Evolutionary conservation across 2,888 invertebrate genomes (phyloP), one percentile per base, ranked within the genome.

Genomic region (Monopis laevigella): DNA sequence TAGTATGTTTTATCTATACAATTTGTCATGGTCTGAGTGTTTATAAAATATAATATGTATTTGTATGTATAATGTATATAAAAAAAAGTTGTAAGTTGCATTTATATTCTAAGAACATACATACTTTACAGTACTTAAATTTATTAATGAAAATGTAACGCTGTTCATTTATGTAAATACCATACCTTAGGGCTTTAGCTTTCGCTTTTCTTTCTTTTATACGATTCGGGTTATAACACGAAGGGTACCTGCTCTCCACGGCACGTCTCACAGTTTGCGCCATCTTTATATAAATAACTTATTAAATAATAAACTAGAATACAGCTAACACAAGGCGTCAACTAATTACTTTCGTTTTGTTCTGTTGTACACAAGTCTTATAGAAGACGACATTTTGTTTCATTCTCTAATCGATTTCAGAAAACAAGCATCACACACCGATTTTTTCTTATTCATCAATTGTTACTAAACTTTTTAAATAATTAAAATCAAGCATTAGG

Each of bases 171-270:
- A 36, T 21, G 36, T 36, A 36, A 26, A 50, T 54, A n/a, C n/a
- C n/a, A 65, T 62, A 75, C 75, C 83, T 82, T 46, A 83, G 54
- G 38, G 85, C 86, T 60, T 84, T 85, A 3, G 84, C 85, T 59
- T 87, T 87, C 0, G 86, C 85, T 49, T 84, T 81, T 45, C 92
- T 83, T 52, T 93, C 92, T 52, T 92, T 90, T 40, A 93, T 71
- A 48, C 93, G 85, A 46, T 82, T 82, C 32, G 78, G 81, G 52
- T 86, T 82, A 46, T 91, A 90, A 62, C 92, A 92, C n/a, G 91
- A 86, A 39, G 93, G 92, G 59, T 86, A 85, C 51, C 83, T 82
- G 44, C 92, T 92, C 57, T 88, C 90, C 44, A 90, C 81, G 40
- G 88, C 83, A 52, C 84, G 82, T 62, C 89, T 83, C 47, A 85